Base-by-base conservation (phyloP, 2,888 invertebrate genomes). In the Drosophila birchii region DNA sequence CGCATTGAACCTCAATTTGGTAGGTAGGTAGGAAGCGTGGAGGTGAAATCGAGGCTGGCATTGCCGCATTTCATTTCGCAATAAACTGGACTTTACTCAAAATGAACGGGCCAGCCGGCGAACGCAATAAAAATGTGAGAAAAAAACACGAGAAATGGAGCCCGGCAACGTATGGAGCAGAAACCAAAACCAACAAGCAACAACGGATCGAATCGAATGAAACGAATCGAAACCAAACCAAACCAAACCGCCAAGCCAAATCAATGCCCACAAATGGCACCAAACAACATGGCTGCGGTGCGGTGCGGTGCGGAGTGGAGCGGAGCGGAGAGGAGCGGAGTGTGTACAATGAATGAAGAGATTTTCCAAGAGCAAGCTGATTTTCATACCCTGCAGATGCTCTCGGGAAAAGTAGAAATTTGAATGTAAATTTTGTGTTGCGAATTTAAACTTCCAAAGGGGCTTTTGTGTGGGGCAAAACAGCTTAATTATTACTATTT, bases 221-320 rank as follows among this genome's bases (percentile, higher is more conserved):
- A 57, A 67, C 36, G 23, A 32, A 41, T 56, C 20, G 32, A 70
- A 49, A 70, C 55, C 32, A 53, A 74, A 67, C 44, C 66, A 34
- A 66, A 72, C 56, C 56, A 63, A 78, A 70, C 66, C 76, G 75
- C 81, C 68, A 76, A 80, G 66, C 80, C 80, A 86, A 84, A 81
- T 77, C 80, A 86, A 80, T 75, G 76, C 60, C 70, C 72, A 58
- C 81, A 77, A 78, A 77, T 58, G 77, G 70, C 77, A 73, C 67
- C 70, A 71, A 69, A 62, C 64, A 63, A 64, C 64, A 73, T 59
- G 68, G 68, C 41, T 67, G 68, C 57, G 67, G 56, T 36, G n/a
- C 18, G 23, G 29, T 8, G 29, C 8, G 29, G 29, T 7, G 29
- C 7, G 29, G 6, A 29, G 29, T 8, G 29, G 29, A 29, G 29